Evolutionary conservation across 1,140 invertebrate genomes (phyloP).

Genomic region (Cydia pomonella): DNA sequence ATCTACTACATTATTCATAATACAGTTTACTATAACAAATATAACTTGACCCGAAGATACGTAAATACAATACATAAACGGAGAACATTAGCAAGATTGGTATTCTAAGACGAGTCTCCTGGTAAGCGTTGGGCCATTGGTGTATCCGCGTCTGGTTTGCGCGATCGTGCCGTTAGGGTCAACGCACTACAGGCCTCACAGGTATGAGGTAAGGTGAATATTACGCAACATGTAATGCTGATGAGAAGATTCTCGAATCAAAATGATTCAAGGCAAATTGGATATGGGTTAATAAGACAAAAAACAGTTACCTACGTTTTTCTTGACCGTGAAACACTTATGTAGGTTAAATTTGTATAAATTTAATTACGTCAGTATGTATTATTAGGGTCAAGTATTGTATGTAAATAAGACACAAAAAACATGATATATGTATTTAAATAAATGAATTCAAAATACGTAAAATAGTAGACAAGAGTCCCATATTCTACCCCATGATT

Average conservation of each 20-base stretch:
- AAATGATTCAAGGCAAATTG: background rate
- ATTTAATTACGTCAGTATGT: too few species aligned
- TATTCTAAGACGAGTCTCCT: background rate
- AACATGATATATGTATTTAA: too few species aligned
- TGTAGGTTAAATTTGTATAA: too few species aligned
- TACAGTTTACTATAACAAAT: background rate
- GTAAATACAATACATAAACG: background rate
- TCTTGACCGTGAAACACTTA: too few species aligned
- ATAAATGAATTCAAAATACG: too few species aligned
- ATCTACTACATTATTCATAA: constrained; percentile 1
- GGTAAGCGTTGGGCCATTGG: background rate
- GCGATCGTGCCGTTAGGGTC: constrained; percentile 9
- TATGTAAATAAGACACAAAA: too few species aligned
- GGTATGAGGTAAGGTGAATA: background rate
- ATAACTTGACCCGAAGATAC: background rate
- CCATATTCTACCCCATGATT: too few species aligned
- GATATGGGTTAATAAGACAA: background rate
- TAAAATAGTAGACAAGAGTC: too few species aligned
- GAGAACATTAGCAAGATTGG: background rate
- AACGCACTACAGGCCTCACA: background rate
- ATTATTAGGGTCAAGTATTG: too few species aligned
- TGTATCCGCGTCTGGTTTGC: background rate
- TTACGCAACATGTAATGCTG: background rate
- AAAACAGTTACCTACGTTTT: too few species aligned
- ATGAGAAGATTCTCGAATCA: background rate